Evolutionary conservation across 2,797 vertebrate species (phyloP).

Genomic region (Scyliorhinus canicula): DNA sequence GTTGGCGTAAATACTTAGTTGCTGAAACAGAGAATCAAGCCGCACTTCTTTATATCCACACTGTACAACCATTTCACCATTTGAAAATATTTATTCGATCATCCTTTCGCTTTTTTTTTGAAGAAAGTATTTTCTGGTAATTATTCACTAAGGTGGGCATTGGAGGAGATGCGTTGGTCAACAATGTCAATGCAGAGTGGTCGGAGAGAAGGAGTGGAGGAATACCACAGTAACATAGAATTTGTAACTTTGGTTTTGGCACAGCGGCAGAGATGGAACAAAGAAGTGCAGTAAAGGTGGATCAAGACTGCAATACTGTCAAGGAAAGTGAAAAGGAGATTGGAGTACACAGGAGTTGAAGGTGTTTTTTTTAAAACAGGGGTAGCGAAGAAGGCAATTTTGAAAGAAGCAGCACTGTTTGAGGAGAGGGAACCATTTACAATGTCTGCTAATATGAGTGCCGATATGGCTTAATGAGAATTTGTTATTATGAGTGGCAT

Average conservation of each 20-base stretch:
- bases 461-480: background rate
- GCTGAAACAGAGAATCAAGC: too few species aligned
- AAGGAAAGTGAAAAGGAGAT: background rate
- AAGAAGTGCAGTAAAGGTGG: background rate
- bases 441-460: background rate
- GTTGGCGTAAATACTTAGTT: too few species aligned
- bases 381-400: background rate
- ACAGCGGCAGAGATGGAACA: background rate
- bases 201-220: background rate
- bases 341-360: background rate
- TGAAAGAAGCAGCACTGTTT: background rate
- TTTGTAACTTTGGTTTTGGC: background rate
- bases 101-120: background rate
- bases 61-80: background rate
- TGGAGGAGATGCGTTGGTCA: background rate
- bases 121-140: background rate
- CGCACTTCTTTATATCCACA: background rate
- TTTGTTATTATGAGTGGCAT: too few species aligned
- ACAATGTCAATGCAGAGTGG: background rate
- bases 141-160: background rate
- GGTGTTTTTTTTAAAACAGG: background rate
- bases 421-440: background rate
- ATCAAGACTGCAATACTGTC: background rate
- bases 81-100: background rate
- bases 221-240: background rate